Evolutionary conservation across 64 coral and sea anemone species (phyloP).

Genomic region (Montipora cactus): DNA sequence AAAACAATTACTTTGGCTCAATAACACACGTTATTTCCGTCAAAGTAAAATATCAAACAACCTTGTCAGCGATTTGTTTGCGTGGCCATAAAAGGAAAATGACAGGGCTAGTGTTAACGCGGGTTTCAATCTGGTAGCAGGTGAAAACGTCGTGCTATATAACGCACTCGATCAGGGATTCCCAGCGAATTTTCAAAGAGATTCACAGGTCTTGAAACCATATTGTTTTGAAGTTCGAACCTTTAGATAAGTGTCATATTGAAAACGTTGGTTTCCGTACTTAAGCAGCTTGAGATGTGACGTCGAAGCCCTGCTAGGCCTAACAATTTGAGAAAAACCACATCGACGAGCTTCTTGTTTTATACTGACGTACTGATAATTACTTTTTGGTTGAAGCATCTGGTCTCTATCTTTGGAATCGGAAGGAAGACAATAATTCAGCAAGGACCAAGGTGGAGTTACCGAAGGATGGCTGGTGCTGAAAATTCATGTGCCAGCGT

Average conservation of each 20-base stretch:
- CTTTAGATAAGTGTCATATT: neutral
- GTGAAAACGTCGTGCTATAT: neutral
- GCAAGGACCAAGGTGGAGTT: no score
- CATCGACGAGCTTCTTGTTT: no score
- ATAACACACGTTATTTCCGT: slow-evolving; percentile 18
- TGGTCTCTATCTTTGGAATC: no score
- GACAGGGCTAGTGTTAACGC: neutral
- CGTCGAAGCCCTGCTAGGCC: no score
- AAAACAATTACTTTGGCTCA: neutral
- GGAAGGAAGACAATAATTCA: no score
- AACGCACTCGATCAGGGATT: neutral
- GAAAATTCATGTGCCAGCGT: no score
- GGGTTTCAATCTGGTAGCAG: neutral
- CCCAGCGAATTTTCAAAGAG: neutral
- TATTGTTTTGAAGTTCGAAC: neutral
- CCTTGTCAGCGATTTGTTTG: slow-evolving; percentile 22
- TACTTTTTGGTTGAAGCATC: no score
- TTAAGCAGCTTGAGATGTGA: no score
- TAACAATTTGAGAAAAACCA: no score
- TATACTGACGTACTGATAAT: no score
- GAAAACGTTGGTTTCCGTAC: neutral
- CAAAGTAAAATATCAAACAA: slow-evolving; percentile 15
- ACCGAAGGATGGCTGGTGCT: no score
- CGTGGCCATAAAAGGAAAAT: neutral
- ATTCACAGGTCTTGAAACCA: no score